Evolutionary conservation across 2,888 invertebrate species (phyloP), one percentile per base, ranked within the genome.

Genomic region (Subacronicta megacephala): DNA sequence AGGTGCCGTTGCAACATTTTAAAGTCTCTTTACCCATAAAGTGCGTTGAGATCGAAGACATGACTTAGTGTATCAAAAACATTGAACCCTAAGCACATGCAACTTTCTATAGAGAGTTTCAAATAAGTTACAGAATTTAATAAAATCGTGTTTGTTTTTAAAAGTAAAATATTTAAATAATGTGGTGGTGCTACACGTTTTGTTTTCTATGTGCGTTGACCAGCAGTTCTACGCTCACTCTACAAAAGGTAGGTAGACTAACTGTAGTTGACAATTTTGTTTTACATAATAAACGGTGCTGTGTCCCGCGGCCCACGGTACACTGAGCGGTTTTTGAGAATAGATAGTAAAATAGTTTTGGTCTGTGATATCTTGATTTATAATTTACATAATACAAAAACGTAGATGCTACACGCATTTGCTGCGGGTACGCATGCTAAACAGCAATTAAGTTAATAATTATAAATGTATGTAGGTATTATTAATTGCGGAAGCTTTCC

Each of bases 61-160:
- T 89, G 86, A 89, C 88, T 92, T 92, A 90, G 92, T 92, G 89
- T 92, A 87, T 88, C 87, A 83, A 86, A 87, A 87, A 82, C 85
- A 82, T 86, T 84, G 88, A 85, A 83, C 82, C 80, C 69, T 61
- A 72, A 82, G 66, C 85, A 84, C 82, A 84, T 83, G 82, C 55
- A 80, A 79, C 84, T 84, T 84, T 82, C 81, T 72, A 79, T 69
- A 73, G 71, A 66, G 73, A 69, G 67, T 70, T 55, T 31, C 36
- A 45, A 50, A 59, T 63, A 43, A 67, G 47, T 64, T 59, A 36
- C 54, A 46, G 53, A 61, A 52, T 72, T 61, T 58, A 58, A 53
- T 54, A 45, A 59, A 44, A 56, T 16, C 23, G 55, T 63, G 50
- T 49, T 53, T 57, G 31, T 60, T 38, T 60, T 59, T 44, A 26